Evolutionary conservation across 2,888 invertebrate species (phyloP).

Genomic region (Limnephilus lunatus): DNA sequence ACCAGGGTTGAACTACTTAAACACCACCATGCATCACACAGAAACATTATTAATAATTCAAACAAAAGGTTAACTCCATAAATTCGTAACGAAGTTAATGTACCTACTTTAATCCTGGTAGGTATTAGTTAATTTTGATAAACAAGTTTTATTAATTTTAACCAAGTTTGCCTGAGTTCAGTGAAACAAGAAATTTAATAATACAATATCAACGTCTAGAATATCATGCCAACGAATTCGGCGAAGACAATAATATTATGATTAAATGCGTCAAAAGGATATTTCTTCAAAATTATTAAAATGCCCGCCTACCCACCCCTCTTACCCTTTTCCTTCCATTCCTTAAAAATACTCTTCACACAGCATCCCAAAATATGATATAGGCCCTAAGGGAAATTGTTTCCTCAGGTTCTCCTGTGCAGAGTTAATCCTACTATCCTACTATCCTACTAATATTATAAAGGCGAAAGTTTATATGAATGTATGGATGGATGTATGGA

Average conservation of each 20-base stretch:
- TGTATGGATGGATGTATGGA: too few relatives aligned
- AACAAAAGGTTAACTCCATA: conserved; percentile 6
- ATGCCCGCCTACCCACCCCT: too few relatives aligned
- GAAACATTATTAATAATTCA: conserved; percentile 25
- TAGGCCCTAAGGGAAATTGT: too few relatives aligned
- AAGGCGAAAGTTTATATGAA: too few relatives aligned
- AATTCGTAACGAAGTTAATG: conserved; percentile 9
- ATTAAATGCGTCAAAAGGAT: background rate
- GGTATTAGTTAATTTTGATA: conserved; percentile 2
- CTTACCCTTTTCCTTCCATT: too few relatives aligned
- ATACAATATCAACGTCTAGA: background rate
- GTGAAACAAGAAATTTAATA: background rate
- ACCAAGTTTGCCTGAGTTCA: background rate
- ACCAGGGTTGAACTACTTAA: background rate
- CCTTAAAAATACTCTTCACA: too few relatives aligned
- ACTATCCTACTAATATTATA: too few relatives aligned
- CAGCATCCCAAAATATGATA: too few relatives aligned
- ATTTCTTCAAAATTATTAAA: too few relatives aligned
- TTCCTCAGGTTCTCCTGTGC: too few relatives aligned
- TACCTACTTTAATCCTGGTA: background rate
- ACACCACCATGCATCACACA: background rate
- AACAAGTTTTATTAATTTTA: background rate
- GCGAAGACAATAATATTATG: background rate
- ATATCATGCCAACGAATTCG: background rate
- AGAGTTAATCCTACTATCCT: too few relatives aligned